A percentile compares a stretch with the other conserved stretches of the same genome.
phyloP scores from a whole-genome alignment of 2,888 invertebrate species.

The Rhopalosiphum nymphaeae region DNA sequence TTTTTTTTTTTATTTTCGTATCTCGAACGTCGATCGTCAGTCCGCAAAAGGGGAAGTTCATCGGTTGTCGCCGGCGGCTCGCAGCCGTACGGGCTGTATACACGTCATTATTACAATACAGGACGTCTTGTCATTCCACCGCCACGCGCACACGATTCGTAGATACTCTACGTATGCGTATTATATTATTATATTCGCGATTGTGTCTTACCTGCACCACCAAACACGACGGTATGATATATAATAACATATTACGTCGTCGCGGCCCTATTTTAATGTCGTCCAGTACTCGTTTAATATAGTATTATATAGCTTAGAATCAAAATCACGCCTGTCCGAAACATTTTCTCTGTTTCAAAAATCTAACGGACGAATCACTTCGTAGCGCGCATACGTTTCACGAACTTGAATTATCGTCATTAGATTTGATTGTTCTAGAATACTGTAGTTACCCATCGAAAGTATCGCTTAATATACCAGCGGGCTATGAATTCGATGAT shows the following conservation, averaged over 20 bases:
- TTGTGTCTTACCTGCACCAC: neutral
- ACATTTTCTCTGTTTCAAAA: neutral
- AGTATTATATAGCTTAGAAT: neutral
- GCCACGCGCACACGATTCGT: neutral
- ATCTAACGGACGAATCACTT: neutral
- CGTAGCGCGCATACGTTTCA: neutral
- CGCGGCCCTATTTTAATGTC: neutral
- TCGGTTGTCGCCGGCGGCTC: neutral
- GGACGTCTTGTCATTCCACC: neutral
- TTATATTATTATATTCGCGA: neutral
- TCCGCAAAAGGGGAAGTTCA: neutral
- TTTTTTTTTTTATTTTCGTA: neutral
- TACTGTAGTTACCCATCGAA: no score
- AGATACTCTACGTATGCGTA: neutral
- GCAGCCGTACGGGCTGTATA: no score
- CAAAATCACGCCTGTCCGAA: neutral
- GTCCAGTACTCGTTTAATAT: neutral
- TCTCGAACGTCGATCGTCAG: neutral
- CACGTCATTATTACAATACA: neutral
- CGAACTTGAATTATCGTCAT: neutral
- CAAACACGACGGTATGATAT: neutral
- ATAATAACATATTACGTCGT: neutral
- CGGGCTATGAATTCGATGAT: no score
- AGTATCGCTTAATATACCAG: neutral
- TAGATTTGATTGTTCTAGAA: no score